Percentiles rank a stretch among this genome's conserved stretches.
Evolutionary conservation across 2,888 invertebrate genomes (phyloP).

Genomic region (Heliconius ismenius): DNA sequence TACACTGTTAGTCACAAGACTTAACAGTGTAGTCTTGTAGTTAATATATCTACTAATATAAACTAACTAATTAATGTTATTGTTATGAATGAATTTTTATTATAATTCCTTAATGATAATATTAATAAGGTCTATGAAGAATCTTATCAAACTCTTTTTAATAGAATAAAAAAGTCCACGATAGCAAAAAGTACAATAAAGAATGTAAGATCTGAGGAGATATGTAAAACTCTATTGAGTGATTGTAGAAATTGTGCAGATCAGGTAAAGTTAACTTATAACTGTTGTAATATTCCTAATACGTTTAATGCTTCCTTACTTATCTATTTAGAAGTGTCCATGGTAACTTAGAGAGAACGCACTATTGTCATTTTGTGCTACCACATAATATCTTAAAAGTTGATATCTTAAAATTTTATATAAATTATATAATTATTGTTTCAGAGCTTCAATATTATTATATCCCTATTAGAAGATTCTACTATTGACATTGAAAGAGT

Average conservation of each 20-base stretch:
- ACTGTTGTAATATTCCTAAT: neutral
- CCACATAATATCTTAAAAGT: neutral
- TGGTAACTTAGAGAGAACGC: neutral
- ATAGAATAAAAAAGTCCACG: slow-evolving; percentile 55
- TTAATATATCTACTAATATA: neutral
- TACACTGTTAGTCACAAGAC: too few relatives aligned
- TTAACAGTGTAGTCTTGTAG: too few relatives aligned
- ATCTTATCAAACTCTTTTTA: slow-evolving; percentile 55
- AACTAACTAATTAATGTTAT: neutral
- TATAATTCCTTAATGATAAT: slow-evolving; percentile 40
- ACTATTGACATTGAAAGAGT: slow-evolving; percentile 49
- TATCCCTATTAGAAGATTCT: slow-evolving; percentile 49
- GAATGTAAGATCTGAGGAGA: slow-evolving; percentile 48
- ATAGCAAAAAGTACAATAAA: slow-evolving; percentile 41
- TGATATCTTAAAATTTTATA: neutral
- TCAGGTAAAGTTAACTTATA: slow-evolving; percentile 53
- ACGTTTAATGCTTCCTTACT: neutral
- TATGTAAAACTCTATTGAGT: slow-evolving; percentile 55
- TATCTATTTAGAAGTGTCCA: neutral
- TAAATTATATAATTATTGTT: slow-evolving; percentile 43
- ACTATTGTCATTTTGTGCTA: neutral
- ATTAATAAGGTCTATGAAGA: slow-evolving; percentile 52
- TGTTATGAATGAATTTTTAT: neutral
- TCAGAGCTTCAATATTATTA: slow-evolving; percentile 60
- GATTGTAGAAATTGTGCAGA: slow-evolving; percentile 60